These are phyloP conservation scores for Ptychobarbus kaznakovi DNA, from an alignment of 2,797 vertebrate genomes.

Conservation along the genomic window DNA sequence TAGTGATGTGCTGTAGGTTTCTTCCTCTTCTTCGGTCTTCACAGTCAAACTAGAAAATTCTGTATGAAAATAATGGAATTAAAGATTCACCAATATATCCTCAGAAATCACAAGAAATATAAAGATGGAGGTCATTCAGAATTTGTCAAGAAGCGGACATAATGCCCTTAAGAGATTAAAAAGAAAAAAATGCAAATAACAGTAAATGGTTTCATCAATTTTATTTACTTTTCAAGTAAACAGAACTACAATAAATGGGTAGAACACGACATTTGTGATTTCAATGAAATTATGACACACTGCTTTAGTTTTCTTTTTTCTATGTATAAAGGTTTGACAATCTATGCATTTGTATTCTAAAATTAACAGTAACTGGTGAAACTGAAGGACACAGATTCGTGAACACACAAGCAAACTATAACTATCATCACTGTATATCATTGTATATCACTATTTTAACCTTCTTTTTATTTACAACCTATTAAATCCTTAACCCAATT, in stretches of 20 bases:
- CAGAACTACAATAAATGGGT: constrained; percentile 68
- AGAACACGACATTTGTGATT: constrained; percentile 72
- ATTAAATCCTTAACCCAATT: constrained; percentile 24
- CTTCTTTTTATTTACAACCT: constrained; percentile 52
- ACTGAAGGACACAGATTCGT: not conserved
- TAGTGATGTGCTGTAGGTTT: constrained; percentile 84
- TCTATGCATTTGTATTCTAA: not conserved
- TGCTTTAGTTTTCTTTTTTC: not conserved
- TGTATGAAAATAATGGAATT: constrained; percentile 85
- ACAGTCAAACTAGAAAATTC: constrained; percentile 86
- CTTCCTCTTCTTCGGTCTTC: constrained; percentile 85
- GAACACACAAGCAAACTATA: not conserved
- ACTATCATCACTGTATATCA: not conserved
- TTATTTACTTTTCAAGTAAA: constrained; percentile 58
- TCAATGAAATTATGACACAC: constrained; percentile 50
- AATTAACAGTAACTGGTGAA: not conserved
- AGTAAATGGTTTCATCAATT: constrained; percentile 40
- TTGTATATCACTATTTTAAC: not conserved
- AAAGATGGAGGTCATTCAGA: constrained; percentile 38
- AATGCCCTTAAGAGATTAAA: constrained; percentile 30
- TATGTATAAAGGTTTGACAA: constrained; percentile 1
- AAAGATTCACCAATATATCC: constrained; percentile 72
- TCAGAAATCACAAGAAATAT: constrained; percentile 59
- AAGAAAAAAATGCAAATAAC: constrained; percentile 9
- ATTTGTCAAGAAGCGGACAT: constrained; percentile 46